Base-by-base conservation (phyloP, 1,140 invertebrate genomes). In the Nephila pilipes region DNA sequence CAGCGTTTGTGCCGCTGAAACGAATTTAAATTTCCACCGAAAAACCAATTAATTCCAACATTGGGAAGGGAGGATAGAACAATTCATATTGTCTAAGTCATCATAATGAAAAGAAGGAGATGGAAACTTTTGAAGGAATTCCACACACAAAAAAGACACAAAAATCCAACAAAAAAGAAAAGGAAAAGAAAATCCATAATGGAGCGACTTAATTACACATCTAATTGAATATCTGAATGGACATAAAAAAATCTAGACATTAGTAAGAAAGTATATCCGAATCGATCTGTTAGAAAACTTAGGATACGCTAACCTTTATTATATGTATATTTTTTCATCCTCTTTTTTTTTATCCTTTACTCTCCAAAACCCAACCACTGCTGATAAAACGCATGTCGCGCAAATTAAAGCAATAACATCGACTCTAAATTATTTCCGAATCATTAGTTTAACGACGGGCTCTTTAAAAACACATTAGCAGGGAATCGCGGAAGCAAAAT, bases 401-500 rank as follows among this genome's bases (percentile, higher is more conserved):
- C 83, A 93, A 93, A 93, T 93, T 93, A 93, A 93, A 93, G 91
- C 91, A 93, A 93, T 93, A 93, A 87, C 63, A 87, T 93, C 85
- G 58, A 80, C 54, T 65, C 55, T 87, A 93, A 93, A 93, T 87
- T 93, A 93, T 93, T 93, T 93, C 65, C 83, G 91, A 93, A 93
- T 93, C 91, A 93, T 93, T 93, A 93, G 91, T 87, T 87, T 79
- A 93, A 93, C 91, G 91, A 93, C 65, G 55, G 69, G 1, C 91
- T 93, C 91, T 93, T 93, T 93, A 93, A 93, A 93, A 93, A 87
- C 91, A n/a, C 91, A 93, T 93, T 93, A 93, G 83, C 57, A 69
- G 38, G 22, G 46, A 80, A 29, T 87, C 54, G 63, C 29, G 65
- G 91, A 79, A 60, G 91, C 81, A 60, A 93, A 87, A 93, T 87